Evolutionary conservation across 2,888 invertebrate species (phyloP).

Genomic region (Mimachlamys varia): DNA sequence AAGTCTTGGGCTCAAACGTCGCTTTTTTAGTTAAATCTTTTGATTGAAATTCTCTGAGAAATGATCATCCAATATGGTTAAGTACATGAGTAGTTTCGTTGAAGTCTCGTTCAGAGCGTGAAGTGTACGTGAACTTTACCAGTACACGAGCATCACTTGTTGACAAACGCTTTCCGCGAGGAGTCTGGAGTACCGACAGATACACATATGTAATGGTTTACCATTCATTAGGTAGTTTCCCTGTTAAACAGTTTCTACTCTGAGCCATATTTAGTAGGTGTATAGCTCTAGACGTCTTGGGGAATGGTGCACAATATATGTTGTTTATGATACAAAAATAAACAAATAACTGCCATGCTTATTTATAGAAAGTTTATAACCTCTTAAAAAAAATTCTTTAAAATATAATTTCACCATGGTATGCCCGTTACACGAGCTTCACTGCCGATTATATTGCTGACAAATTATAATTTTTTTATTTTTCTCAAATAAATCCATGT

Average conservation of each 20-base stretch:
- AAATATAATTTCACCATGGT: too few species aligned
- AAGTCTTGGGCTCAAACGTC: background rate
- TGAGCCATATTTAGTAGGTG: background rate
- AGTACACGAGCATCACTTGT: background rate
- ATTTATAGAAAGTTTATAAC: too few species aligned
- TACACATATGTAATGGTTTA: background rate
- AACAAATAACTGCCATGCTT: too few species aligned
- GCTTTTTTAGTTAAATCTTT: background rate
- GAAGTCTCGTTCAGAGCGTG: background rate
- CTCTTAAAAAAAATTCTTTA: too few species aligned
- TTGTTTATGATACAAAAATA: too few species aligned
- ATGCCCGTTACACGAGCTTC: too few species aligned
- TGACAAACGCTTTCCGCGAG: background rate
- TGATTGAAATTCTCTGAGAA: background rate
- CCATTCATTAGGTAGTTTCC: background rate
- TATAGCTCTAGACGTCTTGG: background rate
- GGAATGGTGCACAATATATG: background rate
- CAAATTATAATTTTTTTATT: too few species aligned
- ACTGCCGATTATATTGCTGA: too few species aligned
- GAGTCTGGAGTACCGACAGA: background rate
- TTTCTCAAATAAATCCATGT: too few species aligned
- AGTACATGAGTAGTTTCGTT: background rate
- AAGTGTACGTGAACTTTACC: conserved; percentile 21
- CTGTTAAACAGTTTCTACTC: background rate
- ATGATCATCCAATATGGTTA: background rate